These are phyloP conservation scores for Ceramica pisi DNA, from an alignment of 2,888 invertebrate genomes.

Conservation along the genomic window DNA sequence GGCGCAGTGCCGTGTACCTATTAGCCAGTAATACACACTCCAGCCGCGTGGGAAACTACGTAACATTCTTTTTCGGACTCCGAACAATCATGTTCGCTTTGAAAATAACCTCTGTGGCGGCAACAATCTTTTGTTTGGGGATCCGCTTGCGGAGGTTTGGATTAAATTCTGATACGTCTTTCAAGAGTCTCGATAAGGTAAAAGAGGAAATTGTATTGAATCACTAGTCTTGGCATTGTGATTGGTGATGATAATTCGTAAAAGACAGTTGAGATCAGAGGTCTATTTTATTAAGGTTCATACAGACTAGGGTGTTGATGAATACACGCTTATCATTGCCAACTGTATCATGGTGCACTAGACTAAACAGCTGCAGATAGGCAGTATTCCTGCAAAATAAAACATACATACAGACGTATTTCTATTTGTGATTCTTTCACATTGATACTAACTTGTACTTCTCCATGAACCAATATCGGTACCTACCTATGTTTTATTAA, in stretches of 20 bases:
- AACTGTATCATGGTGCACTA: too few relatives aligned
- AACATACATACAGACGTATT: background rate
- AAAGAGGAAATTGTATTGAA: too few relatives aligned
- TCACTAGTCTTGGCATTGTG: too few relatives aligned
- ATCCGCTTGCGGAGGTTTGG: background rate
- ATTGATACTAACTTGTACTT: background rate
- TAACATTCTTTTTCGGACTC: conserved; percentile 72
- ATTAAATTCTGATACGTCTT: background rate
- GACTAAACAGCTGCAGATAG: background rate
- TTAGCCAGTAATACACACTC: conserved; percentile 79
- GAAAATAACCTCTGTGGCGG: conserved; percentile 29
- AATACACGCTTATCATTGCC: too few relatives aligned
- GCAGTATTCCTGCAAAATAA: background rate
- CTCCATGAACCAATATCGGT: background rate
- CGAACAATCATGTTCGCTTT: conserved; percentile 48
- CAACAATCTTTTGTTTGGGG: background rate
- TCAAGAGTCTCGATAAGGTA: background rate
- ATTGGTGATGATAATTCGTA: too few relatives aligned
- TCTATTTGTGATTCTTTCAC: background rate
- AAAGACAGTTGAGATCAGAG: background rate
- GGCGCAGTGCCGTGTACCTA: conserved; percentile 78
- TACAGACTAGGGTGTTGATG: too few relatives aligned
- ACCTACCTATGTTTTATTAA: conserved; percentile 61
- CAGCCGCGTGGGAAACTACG: conserved; percentile 80
- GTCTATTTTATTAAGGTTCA: background rate